phyloP scores from a whole-genome alignment of 2,888 invertebrate species.

The Conomelus anceps region DNA sequence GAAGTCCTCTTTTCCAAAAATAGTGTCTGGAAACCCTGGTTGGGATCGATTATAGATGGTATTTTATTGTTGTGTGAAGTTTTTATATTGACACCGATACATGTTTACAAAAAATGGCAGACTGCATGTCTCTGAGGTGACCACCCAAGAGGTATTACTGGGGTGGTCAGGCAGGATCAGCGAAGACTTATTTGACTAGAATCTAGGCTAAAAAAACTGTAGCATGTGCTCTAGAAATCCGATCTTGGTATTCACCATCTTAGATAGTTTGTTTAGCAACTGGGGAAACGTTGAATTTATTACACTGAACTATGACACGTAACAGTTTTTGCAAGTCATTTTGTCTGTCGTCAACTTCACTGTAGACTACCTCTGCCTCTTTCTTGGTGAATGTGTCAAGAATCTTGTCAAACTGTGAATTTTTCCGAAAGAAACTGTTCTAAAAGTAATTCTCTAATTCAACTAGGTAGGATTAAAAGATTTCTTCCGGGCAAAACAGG shows the following conservation, averaged over 20 bases:
- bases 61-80: too few species aligned
- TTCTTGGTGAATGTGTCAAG: background rate
- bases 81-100: background rate
- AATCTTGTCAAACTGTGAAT: background rate
- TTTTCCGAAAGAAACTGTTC: too few species aligned
- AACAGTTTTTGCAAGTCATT: background rate
- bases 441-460: too few species aligned
- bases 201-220: background rate
- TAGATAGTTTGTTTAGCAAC: background rate
- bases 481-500: too few species aligned
- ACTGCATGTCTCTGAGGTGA: background rate
- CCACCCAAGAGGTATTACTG: background rate
- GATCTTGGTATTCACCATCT: background rate
- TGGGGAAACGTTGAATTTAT: background rate
- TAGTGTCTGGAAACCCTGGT: too few species aligned
- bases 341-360: background rate
- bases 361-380: background rate
- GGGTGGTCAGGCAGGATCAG: background rate
- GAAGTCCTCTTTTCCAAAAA: too few species aligned
- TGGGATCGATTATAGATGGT: too few species aligned
- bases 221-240: background rate
- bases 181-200: background rate
- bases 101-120: background rate
- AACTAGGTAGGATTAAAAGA: too few species aligned
- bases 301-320: background rate